Percentiles rank a stretch among this genome's conserved stretches.
Conservation (phyloP, 2,797 vertebrate species). For the Pelodytes ibericus region DNA sequence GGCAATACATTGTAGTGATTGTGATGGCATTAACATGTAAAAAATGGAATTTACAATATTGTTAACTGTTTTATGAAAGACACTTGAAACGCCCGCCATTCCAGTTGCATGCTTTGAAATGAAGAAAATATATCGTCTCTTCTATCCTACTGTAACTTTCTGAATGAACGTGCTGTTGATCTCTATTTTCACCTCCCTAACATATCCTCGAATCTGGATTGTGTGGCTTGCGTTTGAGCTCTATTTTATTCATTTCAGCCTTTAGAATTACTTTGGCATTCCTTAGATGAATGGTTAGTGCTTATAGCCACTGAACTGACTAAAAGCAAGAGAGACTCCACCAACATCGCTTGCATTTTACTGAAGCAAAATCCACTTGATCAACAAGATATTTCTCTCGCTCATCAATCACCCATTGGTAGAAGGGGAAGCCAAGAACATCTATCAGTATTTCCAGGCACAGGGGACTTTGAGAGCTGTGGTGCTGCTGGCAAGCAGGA, state of each 20-base stretch:
- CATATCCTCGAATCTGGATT: background rate
- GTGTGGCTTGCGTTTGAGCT: constrained; percentile 17
- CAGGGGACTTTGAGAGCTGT: constrained; percentile 62
- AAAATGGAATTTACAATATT: too few species aligned
- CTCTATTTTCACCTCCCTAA: background rate
- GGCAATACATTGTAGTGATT: too few species aligned
- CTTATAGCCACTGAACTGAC: constrained; percentile 94
- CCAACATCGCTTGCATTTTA: constrained; percentile 90
- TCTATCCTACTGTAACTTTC: background rate
- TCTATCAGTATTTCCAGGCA: constrained; percentile 60
- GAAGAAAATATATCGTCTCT: background rate
- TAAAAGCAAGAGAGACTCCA: constrained; percentile 80
- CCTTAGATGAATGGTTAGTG: constrained; percentile 96
- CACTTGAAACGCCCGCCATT: too few species aligned
- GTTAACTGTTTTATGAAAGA: too few species aligned
- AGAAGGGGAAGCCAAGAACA: constrained; percentile 62
- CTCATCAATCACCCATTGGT: constrained; percentile 68
- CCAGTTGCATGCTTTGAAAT: background rate
- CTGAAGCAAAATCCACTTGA: constrained; percentile 83
- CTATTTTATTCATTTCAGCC: constrained; percentile 76
- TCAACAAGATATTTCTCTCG: constrained; percentile 70
- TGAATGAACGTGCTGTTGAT: background rate
- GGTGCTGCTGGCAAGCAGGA: constrained; percentile 77
- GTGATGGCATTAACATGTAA: too few species aligned
- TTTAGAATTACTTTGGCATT: constrained; percentile 95